Evolutionary conservation across 2,797 vertebrate genomes (phyloP), one percentile per base, ranked within the genome.

Genomic region (Pelochelys cantorii): DNA sequence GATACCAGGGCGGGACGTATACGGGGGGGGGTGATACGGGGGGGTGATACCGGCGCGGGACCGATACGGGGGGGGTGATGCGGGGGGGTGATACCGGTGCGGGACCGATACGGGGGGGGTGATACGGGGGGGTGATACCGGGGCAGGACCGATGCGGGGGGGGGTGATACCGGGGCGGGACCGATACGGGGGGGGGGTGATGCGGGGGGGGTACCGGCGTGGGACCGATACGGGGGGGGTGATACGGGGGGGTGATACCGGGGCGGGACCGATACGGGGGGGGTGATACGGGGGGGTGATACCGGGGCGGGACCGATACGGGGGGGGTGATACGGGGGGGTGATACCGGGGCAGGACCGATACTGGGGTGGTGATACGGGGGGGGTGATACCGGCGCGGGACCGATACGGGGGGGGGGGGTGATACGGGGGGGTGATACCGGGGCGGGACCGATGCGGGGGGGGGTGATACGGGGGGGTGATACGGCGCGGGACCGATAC

Each of bases 51-150:
- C 11, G 11, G 23, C n/a, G 57, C 17, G 55, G 55, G 57, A 4
- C 14, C 6, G 57, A 9, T 1, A 2, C 5, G n/a, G n/a, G 2
- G 20, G 57, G 57, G 56, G 3, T 5, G 23, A 4, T 3, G 1
- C 57, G 25, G 57, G 57, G 11, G n/a, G n/a, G n/a, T n/a, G n/a
- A n/a, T 53, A 10, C 55, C 12, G 12, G 55, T n/a, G n/a, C n/a
- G 55, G 55, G 55, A 13, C 75, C 18, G 4, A 15, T 13, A 2
- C 25, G 22, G 29, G 53, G 5, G 52, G 48, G 77, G 23, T 4
- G 25, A 25, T 48, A 14, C 23, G 25, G 37, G 22, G n/a, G 37
- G 17, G 5, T 11, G 29, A 12, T 7, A 12, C 52, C 52, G 52
- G 52, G 52, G 7, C 52, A 20, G 20, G 29, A 7, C 52, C 7